Evolutionary conservation across 2,888 invertebrate species (phyloP), one percentile per base, ranked within the genome.

Genomic region (Seira ritae): DNA sequence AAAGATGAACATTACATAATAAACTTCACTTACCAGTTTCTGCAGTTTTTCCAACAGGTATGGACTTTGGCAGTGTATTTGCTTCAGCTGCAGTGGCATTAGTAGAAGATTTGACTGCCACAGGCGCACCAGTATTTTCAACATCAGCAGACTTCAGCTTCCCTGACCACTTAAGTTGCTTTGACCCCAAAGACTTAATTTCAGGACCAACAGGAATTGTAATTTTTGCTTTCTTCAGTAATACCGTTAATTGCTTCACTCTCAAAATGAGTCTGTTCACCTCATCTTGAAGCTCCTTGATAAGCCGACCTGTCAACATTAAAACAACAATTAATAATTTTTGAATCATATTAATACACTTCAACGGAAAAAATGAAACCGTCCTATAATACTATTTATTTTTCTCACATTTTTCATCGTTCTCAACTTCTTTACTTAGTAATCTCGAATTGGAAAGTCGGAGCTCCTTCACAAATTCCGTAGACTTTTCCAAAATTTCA

Each of bases 231-330:
- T 87, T 80, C 23, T 80, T 84, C 19, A 89, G 66, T 19, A 89
- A 80, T 8, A 77, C 19, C 12, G 87, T 89, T 0, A 89, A 75
- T 73, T 89, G 89, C 66, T 87, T 89, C 12, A 89, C 89, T 6
- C 89, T 76, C 12, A 89, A 55, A 42, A 89, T 88, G 19, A 89
- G 68, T 66, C 84, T 88, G 65, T 89, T 89, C 0, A 88, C 87
- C 76, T 89, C 89, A 84, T 89, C 89, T 24, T 89, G 88, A 1
- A 89, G 80, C 46, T 88, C 84, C 60, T 85, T 86, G n/a, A 89
- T 88, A 10, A 88, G 66, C 78, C 86, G 87, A 66, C 84, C 89
- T 89, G 23, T 8, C 74, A 76, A 78, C 19, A 76, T 23, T 17
- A 67, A 55, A 66, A 71, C 20, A 12, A 31, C 70, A 20, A 22